These are phyloP conservation scores for Caenorhabditis latens DNA, from an alignment of 1,140 invertebrate genomes.

Conservation along the genomic window DNA sequence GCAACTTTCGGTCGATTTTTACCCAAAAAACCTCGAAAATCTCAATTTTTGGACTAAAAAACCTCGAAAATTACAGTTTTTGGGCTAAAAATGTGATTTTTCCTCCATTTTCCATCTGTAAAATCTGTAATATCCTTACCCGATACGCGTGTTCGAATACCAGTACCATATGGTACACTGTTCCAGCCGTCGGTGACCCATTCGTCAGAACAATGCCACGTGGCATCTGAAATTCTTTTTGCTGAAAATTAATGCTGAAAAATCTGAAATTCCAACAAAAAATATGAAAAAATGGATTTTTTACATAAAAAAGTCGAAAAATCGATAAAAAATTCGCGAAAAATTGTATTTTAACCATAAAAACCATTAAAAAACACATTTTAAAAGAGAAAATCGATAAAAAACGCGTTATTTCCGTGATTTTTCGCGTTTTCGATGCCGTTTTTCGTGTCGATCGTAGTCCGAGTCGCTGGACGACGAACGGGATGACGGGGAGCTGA, in stretches of 20 bases:
- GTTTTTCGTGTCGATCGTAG: background rate
- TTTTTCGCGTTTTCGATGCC: background rate
- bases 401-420: background rate
- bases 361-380: background rate
- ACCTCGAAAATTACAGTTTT: too few relatives aligned
- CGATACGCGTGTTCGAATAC: background rate
- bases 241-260: background rate
- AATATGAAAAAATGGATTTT: background rate
- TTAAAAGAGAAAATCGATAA: background rate
- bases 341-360: too few relatives aligned
- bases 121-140: background rate
- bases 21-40: too few relatives aligned
- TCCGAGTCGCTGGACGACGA: background rate
- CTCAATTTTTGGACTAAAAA: too few relatives aligned
- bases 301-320: background rate
- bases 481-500: background rate
- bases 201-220: conserved; percentile 15
- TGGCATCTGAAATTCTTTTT: background rate
- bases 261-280: background rate
- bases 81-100: too few relatives aligned
- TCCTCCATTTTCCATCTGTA: too few relatives aligned
- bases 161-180: conserved; percentile 1
- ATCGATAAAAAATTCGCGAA: background rate
- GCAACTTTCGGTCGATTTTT: too few relatives aligned
- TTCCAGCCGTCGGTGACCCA: background rate